Evolutionary conservation across 1,140 invertebrate genomes (phyloP), one percentile per base, ranked within the genome.

Genomic region (Alviniconcha marisindica): DNA sequence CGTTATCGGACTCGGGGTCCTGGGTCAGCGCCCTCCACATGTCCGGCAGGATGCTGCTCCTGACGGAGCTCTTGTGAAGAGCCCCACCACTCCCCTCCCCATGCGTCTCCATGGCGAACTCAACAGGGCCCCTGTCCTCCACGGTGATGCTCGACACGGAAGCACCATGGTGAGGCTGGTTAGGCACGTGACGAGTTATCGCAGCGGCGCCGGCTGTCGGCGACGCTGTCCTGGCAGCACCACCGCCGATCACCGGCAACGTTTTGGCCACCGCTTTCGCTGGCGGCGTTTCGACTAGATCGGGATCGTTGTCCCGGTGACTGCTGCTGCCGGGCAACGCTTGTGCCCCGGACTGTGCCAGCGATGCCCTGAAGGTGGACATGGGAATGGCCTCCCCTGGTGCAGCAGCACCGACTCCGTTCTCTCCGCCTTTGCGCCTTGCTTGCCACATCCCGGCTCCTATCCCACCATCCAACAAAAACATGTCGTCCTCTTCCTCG

Each of bases 321-420:
- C 48, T n/a, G n/a, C n/a, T n/a, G n/a, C n/a, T n/a, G n/a, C n/a
- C n/a, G n/a, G n/a, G n/a, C n/a, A n/a, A n/a, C n/a, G n/a, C 77
- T 60, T 38, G 21, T 18, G 24, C 33, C 31, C 7, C 5, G 5
- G 36, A 2, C 0, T 12, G 4, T 24, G 28, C 51, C 5, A 56
- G 36, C 33, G 51, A 21, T 18, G 44, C 38, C n/a, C 54, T 78
- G 7, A 80, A 69, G 0, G 60, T 42, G 14, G 78, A 80, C 78
- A 80, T 69, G 14, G 56, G 78, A 80, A 80, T 80, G 18, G 56
- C 44, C 78, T 80, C 78, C 60, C 78, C 78, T 80, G 24, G 33
- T 40, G 5, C 51, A 24, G 48, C 0, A n/a, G n/a, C 66, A 36
- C 24, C 15, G 14, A 5, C 1, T 44, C n/a, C n/a, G 18, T 44